Base-by-base conservation (phyloP, 64 coral and sea anemone species). In the Pocillopora damicornis region DNA sequence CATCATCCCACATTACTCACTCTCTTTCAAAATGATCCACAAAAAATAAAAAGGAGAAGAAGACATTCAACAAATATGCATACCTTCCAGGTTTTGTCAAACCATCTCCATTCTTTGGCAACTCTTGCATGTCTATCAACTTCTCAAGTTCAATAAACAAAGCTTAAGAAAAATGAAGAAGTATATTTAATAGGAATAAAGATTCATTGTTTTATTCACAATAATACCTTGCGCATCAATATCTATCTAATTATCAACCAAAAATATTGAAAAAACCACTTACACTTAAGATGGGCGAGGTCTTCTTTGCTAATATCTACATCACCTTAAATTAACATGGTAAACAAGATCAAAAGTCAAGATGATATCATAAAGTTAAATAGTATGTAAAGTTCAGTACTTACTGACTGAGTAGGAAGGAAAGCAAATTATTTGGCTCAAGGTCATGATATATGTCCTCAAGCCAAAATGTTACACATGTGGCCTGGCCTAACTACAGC, bases 81-180 rank as follows among this genome's bases (percentile, higher is more conserved):
- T n/a, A 90, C 94, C 85, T 90, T 61, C 90, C 91, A 90, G 94
- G 90, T 62, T 88, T 91, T 1, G 93, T 80, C 59, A 88, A 30
- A 25, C 89, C 64, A 69, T 88, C 87, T 8, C 89, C 89, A 88
- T 86, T 83, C 9, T 89, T 94, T 61, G 96, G 89, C 68, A 94
- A 79, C 22, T 90, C 77, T 37, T 90, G 89, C 38, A 78, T 86
- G 60, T 94, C 92, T 34, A 98, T 92, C 78, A 88, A 79, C 25
- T 90, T 93, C 77, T 98, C 96, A n/a, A 98, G 81, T 77, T 92
- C 94, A 65, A 90, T 88, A 86, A 98, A 93, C 20, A 97, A 63
- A 64, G 91, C 94, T 97, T 59, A 61, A 61, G 14, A 61, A 61
- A 61, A 61, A 61, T 11, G 1, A 15, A 17, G 11, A 63, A 63